These are phyloP conservation scores for Spodoptera exigua DNA, from an alignment of 2,888 invertebrate genomes.

Conservation along the genomic window DNA sequence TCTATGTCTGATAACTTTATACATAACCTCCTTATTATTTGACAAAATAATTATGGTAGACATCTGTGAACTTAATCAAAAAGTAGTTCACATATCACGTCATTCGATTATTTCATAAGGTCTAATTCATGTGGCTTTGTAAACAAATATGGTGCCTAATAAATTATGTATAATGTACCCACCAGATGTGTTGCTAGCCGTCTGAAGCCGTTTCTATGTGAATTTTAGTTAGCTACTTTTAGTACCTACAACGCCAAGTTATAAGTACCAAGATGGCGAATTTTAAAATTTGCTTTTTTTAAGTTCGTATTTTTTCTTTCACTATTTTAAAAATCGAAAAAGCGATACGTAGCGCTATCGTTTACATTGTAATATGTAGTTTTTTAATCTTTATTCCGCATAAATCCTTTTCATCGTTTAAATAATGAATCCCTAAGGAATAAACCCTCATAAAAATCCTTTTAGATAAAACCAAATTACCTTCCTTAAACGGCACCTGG, in stretches of 20 bases:
- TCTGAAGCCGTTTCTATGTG: constrained; percentile 9
- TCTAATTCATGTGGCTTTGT: constrained; percentile 34
- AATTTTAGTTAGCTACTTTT: constrained; percentile 14
- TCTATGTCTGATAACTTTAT: constrained; percentile 3
- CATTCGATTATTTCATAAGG: constrained; percentile 42
- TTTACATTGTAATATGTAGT: too few relatives aligned
- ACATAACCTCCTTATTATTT: not conserved
- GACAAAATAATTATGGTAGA: constrained; percentile 19
- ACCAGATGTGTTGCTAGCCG: constrained; percentile 48
- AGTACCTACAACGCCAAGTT: not conserved
- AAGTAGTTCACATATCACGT: constrained; percentile 39
- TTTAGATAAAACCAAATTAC: not conserved
- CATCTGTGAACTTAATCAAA: constrained; percentile 54
- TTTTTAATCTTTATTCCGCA: too few relatives aligned
- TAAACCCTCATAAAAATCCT: constrained; percentile 22
- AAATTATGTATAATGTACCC: constrained; percentile 39
- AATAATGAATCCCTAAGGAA: constrained; percentile 15
- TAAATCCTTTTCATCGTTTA: constrained; percentile 16
- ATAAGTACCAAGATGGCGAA: constrained; percentile 3
- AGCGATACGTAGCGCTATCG: too few relatives aligned
- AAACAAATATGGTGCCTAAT: constrained; percentile 30
- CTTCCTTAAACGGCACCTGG: constrained; percentile 20
- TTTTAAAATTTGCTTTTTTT: too few relatives aligned
- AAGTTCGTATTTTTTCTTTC: too few relatives aligned
- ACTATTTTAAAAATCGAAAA: too few relatives aligned